Percentiles rank a stretch among this genome's conserved stretches.
These are phyloP conservation scores for Nesospiza acunhae DNA, from an alignment of 2,113 vertebrate genomes.

Conservation along the genomic window DNA sequence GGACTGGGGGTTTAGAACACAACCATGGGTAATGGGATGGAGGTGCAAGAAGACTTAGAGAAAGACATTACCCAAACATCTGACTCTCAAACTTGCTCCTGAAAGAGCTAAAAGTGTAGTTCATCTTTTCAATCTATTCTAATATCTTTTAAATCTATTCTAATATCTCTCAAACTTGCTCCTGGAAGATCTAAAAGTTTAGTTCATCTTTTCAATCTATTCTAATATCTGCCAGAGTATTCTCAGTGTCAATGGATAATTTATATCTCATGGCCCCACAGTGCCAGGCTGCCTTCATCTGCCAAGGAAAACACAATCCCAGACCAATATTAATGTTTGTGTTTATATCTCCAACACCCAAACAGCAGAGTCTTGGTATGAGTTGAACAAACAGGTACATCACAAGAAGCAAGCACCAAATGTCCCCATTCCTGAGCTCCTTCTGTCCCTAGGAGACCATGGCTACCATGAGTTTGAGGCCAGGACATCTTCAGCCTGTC, in stretches of 20 bases:
- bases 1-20: not conserved
- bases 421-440: not conserved
- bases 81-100: not conserved
- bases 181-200: not conserved
- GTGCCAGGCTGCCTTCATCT: not conserved
- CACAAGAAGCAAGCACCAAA: not conserved
- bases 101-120: not conserved
- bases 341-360: not conserved
- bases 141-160: not conserved
- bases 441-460: not conserved
- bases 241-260: not conserved
- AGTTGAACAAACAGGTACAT: not conserved
- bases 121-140: not conserved
- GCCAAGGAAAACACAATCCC: not conserved
- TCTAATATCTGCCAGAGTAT: not conserved
- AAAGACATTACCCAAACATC: not conserved
- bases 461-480: not conserved
- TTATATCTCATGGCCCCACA: not conserved
- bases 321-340: not conserved
- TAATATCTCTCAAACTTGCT: not conserved
- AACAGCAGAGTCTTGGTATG: not conserved
- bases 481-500: not conserved
- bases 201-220: not conserved
- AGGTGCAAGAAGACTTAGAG: not conserved
- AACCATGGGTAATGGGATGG: rapidly evolving